Conservation (phyloP, 1,140 invertebrate species). For the Mizuhopecten yessoensis region DNA sequence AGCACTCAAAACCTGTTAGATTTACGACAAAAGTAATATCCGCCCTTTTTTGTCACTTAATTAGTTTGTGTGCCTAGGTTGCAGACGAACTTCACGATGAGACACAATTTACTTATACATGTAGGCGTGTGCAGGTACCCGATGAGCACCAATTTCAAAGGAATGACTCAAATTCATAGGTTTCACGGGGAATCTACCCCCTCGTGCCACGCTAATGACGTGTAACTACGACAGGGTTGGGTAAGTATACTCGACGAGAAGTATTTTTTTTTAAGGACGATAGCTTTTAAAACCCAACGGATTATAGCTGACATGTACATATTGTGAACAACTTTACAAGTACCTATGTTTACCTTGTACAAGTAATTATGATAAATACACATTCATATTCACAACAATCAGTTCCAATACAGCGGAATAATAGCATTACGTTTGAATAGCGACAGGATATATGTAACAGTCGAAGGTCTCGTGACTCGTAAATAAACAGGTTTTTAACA, state of each 20-base stretch:
- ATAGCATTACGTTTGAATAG: not conserved
- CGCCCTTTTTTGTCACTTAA: too few species aligned
- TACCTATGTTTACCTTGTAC: slow-evolving; percentile 16
- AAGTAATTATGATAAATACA: not conserved
- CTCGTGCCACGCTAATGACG: not conserved
- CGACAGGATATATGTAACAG: not conserved
- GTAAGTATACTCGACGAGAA: not conserved
- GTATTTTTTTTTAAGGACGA: too few species aligned
- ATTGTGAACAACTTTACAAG: not conserved
- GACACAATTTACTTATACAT: too few species aligned
- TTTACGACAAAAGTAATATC: too few species aligned
- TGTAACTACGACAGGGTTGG: not conserved
- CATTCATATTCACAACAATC: slow-evolving; percentile 2
- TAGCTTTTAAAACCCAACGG: too few species aligned
- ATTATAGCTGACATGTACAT: not conserved
- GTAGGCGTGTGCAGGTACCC: too few species aligned
- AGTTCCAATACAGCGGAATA: not conserved
- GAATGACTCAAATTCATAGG: not conserved
- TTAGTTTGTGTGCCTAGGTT: too few species aligned
- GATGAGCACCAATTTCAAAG: not conserved
- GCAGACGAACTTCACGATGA: too few species aligned
- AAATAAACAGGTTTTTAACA: not conserved
- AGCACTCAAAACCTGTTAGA: too few species aligned
- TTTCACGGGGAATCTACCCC: not conserved
- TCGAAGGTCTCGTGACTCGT: not conserved